Percentiles rank a stretch among this genome's conserved stretches.
phyloP scores from a whole-genome alignment of 1,140 invertebrate species.

The Augochlora pura region DNA sequence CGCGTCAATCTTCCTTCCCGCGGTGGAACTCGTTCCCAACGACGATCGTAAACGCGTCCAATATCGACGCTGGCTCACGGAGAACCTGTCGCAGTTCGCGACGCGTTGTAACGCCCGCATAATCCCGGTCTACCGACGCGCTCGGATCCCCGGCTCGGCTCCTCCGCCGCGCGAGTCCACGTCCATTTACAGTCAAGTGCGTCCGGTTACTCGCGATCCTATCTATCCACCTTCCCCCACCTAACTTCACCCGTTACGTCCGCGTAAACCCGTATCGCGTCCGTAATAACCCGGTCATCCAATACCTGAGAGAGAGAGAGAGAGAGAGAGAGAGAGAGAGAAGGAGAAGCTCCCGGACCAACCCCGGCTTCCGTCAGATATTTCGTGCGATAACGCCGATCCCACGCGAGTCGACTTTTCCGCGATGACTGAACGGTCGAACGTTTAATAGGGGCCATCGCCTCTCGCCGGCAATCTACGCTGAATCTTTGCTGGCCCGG shows the following conservation, averaged over 20 bases:
- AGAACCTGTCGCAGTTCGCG: conserved; percentile 18
- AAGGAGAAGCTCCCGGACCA: not conserved
- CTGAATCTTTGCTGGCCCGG: not conserved
- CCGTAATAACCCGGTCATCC: conserved; percentile 43
- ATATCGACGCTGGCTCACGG: conserved; percentile 30
- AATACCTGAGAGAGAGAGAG: conserved; percentile 47
- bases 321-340: too few relatives aligned
- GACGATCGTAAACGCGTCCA: conserved; percentile 9
- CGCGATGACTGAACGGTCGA: not conserved
- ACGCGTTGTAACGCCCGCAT: conserved; percentile 14
- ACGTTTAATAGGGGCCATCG: conserved; percentile 5
- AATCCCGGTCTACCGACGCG: conserved; percentile 19
- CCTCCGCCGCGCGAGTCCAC: conserved; percentile 9
- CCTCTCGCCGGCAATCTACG: not conserved
- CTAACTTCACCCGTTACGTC: conserved; percentile 55
- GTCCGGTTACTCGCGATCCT: conserved; percentile 54
- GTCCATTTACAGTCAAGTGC: conserved; percentile 45
- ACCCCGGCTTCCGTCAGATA: conserved; percentile 36
- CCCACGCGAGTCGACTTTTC: not conserved
- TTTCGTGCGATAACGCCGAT: conserved; percentile 37
- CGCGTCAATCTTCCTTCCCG: conserved; percentile 1
- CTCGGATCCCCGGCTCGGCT: not conserved
- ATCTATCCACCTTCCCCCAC: conserved; percentile 42
- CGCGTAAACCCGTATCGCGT: conserved; percentile 45
- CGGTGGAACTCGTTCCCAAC: not conserved